A percentile compares a stretch with the other conserved stretches of the same genome.
phyloP scores from a whole-genome alignment of 2,888 invertebrate species.

The Eudasyphora cyanicolor region DNA sequence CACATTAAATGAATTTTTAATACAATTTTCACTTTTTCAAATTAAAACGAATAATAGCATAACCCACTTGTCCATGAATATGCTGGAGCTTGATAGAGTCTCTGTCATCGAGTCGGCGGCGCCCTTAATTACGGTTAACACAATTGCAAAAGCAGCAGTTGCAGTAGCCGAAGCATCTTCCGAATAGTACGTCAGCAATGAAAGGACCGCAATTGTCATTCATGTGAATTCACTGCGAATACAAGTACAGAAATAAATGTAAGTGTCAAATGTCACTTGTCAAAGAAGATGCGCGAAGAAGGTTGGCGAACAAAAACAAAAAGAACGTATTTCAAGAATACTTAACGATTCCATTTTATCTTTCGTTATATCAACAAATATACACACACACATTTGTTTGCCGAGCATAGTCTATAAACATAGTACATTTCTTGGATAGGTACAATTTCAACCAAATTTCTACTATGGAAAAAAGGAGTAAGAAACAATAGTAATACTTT shows the following conservation, averaged over 20 bases:
- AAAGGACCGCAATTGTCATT: conserved; percentile 11
- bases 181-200: not conserved
- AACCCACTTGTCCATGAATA: conserved; percentile 47
- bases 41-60: conserved; percentile 45
- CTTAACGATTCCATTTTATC: conserved; percentile 27
- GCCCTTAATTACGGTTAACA: conserved; percentile 53
- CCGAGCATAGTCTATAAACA: too few relatives aligned
- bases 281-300: conserved; percentile 1
- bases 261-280: conserved; percentile 35
- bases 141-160: conserved; percentile 15
- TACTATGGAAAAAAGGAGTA: too few relatives aligned
- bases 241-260: conserved; percentile 14
- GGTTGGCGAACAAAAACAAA: too few relatives aligned
- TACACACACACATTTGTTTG: too few relatives aligned
- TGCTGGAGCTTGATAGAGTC: too few relatives aligned
- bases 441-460: too few relatives aligned
- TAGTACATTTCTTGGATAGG: not conserved
- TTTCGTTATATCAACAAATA: not conserved
- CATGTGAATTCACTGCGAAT: not conserved
- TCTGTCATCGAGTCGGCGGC: not conserved
- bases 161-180: not conserved
- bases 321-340: not conserved
- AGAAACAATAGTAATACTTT: too few relatives aligned
- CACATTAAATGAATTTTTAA: not conserved
- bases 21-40: not conserved